A percentile compares a stretch with the other conserved stretches of the same genome.
Evolutionary conservation across 2,888 invertebrate species (phyloP).

Genomic region (Parnassius mnemosyne): DNA sequence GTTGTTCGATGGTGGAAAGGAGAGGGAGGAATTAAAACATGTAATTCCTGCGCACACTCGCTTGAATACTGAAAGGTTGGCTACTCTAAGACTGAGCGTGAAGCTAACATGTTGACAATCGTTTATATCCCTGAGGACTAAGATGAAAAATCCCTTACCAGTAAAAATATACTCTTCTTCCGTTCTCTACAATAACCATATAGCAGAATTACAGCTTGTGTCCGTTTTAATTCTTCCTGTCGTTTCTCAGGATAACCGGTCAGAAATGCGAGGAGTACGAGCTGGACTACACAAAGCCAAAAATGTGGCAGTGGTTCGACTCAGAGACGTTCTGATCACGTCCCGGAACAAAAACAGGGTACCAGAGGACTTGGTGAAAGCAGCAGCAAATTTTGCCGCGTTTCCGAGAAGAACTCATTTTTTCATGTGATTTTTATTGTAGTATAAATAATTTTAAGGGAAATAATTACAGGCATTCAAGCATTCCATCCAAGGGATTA

Average conservation of each 20-base stretch:
- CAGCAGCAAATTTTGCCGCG: neutral
- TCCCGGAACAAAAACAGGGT: neutral
- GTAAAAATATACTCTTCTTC: no score
- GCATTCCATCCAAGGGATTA: no score
- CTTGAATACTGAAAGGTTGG: no score
- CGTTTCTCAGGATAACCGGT: conserved; percentile 62
- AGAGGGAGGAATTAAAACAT: no score
- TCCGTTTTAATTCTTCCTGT: neutral
- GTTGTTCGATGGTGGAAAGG: no score
- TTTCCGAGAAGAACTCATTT: neutral
- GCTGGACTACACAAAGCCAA: conserved; percentile 67
- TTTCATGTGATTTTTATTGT: neutral
- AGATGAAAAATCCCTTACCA: no score
- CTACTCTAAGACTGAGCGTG: no score
- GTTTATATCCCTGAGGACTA: no score
- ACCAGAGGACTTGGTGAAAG: neutral
- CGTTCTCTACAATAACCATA: no score
- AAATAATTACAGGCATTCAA: neutral
- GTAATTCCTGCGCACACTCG: no score
- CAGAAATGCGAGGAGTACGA: conserved; percentile 79
- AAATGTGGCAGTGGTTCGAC: conserved; percentile 83
- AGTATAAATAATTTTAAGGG: neutral
- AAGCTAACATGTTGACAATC: no score
- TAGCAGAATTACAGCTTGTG: no score
- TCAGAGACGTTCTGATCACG: conserved; percentile 72